These are phyloP conservation scores for Cacatua alba DNA, from an alignment of 2,113 vertebrate species.

Conservation along the genomic window DNA sequence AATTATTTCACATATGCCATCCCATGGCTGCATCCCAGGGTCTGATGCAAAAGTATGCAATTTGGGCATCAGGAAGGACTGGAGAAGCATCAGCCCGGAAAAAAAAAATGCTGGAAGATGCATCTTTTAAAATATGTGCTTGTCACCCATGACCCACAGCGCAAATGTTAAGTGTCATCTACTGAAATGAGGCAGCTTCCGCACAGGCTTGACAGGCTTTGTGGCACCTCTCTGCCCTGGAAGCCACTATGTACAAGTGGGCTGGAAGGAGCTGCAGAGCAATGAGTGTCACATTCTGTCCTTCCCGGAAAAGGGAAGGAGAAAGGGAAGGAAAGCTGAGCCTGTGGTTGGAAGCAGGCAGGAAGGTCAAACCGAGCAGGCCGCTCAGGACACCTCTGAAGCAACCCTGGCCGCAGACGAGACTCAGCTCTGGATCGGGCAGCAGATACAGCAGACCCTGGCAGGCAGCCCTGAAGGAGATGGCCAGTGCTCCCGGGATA, in stretches of 20 bases:
- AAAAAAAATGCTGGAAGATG: not conserved
- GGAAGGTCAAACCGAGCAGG: not conserved
- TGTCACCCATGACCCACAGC: not conserved
- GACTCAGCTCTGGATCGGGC: rapidly evolving
- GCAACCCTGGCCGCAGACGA: rapidly evolving
- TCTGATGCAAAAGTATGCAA: not conserved
- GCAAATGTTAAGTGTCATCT: not conserved
- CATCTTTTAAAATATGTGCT: not conserved
- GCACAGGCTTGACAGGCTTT: not conserved
- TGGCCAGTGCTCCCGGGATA: rapidly evolving
- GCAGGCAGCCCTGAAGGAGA: not conserved
- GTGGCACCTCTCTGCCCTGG: not conserved
- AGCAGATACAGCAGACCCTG: rapidly evolving
- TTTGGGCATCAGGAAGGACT: not conserved
- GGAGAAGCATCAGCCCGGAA: not conserved
- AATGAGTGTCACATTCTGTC: too few species aligned
- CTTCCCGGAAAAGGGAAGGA: too few species aligned
- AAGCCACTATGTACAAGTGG: rapidly evolving
- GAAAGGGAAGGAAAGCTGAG: not conserved
- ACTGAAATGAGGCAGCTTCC: not conserved
- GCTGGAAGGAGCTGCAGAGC: not conserved
- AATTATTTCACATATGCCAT: not conserved
- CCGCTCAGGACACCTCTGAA: not conserved
- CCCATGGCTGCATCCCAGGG: not conserved
- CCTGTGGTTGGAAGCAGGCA: rapidly evolving